Evolutionary conservation across 2,888 invertebrate genomes (phyloP).

Genomic region (Monochamus alternatus): DNA sequence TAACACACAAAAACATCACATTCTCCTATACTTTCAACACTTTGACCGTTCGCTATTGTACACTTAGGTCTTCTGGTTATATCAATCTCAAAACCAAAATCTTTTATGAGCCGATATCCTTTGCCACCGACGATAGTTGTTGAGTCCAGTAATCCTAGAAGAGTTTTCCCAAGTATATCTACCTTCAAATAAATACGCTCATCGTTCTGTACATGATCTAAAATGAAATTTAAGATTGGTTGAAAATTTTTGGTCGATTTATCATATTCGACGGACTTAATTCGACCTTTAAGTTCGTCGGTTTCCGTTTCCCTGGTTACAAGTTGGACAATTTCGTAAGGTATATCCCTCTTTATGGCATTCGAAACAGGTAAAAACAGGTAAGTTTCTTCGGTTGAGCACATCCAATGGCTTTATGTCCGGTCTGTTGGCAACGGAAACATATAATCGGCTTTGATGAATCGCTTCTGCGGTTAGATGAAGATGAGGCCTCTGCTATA

Average conservation of each 20-base stretch:
- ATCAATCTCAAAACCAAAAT: conserved; percentile 13
- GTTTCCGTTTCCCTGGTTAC: conserved; percentile 18
- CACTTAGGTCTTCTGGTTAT: conserved; percentile 2
- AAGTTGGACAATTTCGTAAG: conserved; percentile 20
- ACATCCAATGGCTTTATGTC: too few species aligned
- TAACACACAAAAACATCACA: conserved; percentile 7
- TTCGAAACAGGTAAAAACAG: too few species aligned
- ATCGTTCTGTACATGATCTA: too few species aligned
- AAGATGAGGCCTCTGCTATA: not conserved
- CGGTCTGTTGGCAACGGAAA: too few species aligned
- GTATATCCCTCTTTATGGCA: conserved; percentile 18
- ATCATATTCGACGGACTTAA: too few species aligned
- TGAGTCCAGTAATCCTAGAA: too few species aligned
- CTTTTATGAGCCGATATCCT: conserved; percentile 4
- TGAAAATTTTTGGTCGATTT: too few species aligned
- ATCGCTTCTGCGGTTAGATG: not conserved
- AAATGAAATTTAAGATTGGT: too few species aligned
- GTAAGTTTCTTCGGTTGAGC: too few species aligned
- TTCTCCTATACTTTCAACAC: conserved; percentile 18
- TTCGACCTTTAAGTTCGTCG: conserved; percentile 28
- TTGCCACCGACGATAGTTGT: conserved; percentile 4
- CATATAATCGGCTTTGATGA: not conserved
- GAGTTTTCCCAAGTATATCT: too few species aligned
- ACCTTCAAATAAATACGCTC: conserved; percentile 37
- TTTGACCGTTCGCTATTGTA: conserved; percentile 26